Evolutionary conservation across 2,888 invertebrate species (phyloP), one percentile per base, ranked within the genome.

Genomic region (Meiosimyza platycephala): DNA sequence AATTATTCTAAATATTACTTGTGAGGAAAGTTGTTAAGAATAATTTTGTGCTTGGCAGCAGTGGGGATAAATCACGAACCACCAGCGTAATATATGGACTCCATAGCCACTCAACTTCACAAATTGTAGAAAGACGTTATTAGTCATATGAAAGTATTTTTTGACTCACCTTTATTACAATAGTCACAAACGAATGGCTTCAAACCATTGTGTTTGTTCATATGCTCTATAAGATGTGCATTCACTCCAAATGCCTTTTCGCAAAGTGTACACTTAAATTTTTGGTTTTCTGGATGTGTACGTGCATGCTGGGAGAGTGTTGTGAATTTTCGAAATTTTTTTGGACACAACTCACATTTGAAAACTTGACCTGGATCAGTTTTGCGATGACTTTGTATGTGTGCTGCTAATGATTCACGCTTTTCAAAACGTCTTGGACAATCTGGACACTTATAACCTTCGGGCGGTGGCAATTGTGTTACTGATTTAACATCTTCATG

Each of bases 251-350:
- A 92, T 1, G 87, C 87, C 79, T 91, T 91, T 1, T 88, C 85
- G 78, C 92, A 92, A 62, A 89, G 84, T 6, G 85, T 85, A 82
- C 92, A 92, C 65, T 87, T 86, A 75, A 88, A 89, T 0, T 89
- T 88, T 73, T 89, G 89, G 3, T 88, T 86, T n/a, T 88, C 83
- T 5, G 85, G 87, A 79, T 92, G 92, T 40, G 89, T 85, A 77
- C 89, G 89, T 67, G 88, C 78, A 77, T 90, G 90, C n/a, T 89
- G 82, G 57, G 86, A 87, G 11, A 90, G 80, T 28, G 87, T 80
- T 47, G 86, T 82, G 73, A 89, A 87, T 54, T 85, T 81, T 0
- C 80, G 78, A 80, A 89, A 90, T 6, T 80, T 83, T 76, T 89
- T 89, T 0, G 83, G 82, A 76, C 90, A 90, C 22, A 87, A 80